Base-by-base conservation (phyloP, 2,888 invertebrate genomes). In the Campoplex capitator region DNA sequence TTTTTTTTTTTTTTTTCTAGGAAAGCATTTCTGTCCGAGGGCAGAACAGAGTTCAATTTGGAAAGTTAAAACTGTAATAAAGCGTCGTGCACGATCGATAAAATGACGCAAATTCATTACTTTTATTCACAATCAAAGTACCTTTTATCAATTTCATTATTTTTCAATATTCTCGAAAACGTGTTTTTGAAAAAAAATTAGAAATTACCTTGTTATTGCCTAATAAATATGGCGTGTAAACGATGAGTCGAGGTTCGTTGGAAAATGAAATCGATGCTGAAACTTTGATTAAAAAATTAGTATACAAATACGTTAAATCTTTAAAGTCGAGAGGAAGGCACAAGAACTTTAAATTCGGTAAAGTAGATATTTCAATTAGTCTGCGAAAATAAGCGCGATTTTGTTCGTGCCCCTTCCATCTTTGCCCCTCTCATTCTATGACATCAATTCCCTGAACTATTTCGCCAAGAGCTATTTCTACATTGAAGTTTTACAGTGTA, bases 361-460 rank as follows among this genome's bases (percentile, higher is more conserved):
- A 67, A 65, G 67, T 51, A 51, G 35, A 67, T 16, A 6, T 56
- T 42, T 42, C 23, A 23, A 42, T 42, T 28, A 42, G n/a, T 18
- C n/a, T 38, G 23, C 38, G n/a, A 54, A 68, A 54, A 78, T 54
- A 68, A 23, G 23, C 54, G 78, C 42, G 28, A 68, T 8, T 68
- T 68, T 68, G 23, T 38, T 56, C 23, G 8, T 48, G 35, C 54
- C 8, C 67, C 28, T 28, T 54, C 68, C 23, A 6, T 67, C 35
- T 32, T 32, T 56, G n/a, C 38, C n/a, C 8, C 54, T 73, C 51
- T 77, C 67, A 35, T 51, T 23, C 68, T 18, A 78, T 68, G 51
- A 45, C 67, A 32, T 68, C 51, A 38, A 75, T 75, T 58, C 75
- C 38, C 58, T 28, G 75, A 56, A 75, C 58, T 75, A 62, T 75